Conservation (phyloP, 2,888 invertebrate genomes). For the Pyrgus malvae region DNA sequence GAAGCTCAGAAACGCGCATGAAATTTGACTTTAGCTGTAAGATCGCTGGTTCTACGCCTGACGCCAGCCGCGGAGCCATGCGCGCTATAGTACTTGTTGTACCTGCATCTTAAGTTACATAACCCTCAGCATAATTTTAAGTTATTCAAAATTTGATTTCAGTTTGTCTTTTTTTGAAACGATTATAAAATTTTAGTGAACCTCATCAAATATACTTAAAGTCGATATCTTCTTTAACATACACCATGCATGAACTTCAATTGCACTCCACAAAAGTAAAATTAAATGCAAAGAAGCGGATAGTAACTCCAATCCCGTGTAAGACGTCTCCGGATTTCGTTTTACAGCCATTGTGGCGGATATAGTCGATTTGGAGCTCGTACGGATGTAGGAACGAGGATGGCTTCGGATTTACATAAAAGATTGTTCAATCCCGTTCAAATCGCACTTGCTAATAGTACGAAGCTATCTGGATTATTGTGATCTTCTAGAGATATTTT, state of each 20-base stretch:
- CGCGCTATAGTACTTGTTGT: no score
- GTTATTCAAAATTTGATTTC: no score
- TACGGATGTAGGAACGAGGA: constrained; percentile 3
- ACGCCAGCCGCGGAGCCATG: no score
- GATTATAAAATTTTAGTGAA: no score
- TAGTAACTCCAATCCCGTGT: constrained; percentile 2
- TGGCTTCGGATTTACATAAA: constrained; percentile 12
- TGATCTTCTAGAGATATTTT: background rate
- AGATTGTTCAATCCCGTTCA: constrained; percentile 6
- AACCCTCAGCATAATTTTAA: no score
- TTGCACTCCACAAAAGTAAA: background rate
- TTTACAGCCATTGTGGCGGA: constrained; percentile 17
- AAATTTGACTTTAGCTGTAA: no score
- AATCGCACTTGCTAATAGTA: constrained; percentile 8
- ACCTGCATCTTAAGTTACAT: no score
- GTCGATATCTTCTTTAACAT: no score
- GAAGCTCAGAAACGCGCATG: no score
- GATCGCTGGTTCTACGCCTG: no score
- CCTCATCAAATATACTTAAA: no score
- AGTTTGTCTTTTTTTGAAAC: no score
- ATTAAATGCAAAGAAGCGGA: background rate
- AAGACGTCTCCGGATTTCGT: constrained; percentile 11
- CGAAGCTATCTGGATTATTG: background rate
- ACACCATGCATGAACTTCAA: background rate
- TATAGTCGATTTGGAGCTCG: constrained; percentile 14